Evolutionary conservation across 1,140 invertebrate genomes (phyloP).

Genomic region (Oreohelix idahoensis): DNA sequence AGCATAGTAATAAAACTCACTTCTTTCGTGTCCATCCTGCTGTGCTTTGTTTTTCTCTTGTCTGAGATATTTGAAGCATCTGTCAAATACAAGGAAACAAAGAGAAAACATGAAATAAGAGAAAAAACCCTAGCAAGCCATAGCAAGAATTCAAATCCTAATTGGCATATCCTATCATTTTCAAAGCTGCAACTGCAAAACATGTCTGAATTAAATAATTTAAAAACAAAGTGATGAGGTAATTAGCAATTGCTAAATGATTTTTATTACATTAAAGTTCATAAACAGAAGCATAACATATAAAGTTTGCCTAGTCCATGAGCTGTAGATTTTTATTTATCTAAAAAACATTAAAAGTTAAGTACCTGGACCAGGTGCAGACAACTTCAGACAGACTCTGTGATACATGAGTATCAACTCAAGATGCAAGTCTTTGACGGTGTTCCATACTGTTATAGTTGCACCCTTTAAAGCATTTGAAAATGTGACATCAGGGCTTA

Average conservation of each 20-base stretch:
- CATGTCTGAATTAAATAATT: no score
- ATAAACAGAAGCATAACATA: no score
- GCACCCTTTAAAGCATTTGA: conserved; percentile 50
- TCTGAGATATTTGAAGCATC: background rate
- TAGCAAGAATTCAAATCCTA: no score
- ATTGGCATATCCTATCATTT: no score
- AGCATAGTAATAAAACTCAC: background rate
- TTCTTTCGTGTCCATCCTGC: background rate
- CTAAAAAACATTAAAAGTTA: no score
- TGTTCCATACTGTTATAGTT: conserved; percentile 68
- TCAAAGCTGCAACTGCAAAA: no score
- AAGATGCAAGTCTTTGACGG: conserved; percentile 69
- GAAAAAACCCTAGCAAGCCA: background rate
- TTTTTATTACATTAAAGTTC: no score
- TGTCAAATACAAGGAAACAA: background rate
- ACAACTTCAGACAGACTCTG: conserved; percentile 69
- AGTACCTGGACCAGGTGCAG: conserved; percentile 46
- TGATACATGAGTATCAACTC: conserved; percentile 72
- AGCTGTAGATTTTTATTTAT: no score
- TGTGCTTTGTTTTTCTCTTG: background rate
- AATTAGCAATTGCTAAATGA: no score
- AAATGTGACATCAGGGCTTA: conserved; percentile 46
- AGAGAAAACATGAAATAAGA: background rate
- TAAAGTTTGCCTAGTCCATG: no score
- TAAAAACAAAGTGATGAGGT: no score